A percentile compares a stretch with the other conserved stretches of the same genome.
Evolutionary conservation across 2,797 vertebrate genomes (phyloP).

Genomic region (Pangasius macronema): DNA sequence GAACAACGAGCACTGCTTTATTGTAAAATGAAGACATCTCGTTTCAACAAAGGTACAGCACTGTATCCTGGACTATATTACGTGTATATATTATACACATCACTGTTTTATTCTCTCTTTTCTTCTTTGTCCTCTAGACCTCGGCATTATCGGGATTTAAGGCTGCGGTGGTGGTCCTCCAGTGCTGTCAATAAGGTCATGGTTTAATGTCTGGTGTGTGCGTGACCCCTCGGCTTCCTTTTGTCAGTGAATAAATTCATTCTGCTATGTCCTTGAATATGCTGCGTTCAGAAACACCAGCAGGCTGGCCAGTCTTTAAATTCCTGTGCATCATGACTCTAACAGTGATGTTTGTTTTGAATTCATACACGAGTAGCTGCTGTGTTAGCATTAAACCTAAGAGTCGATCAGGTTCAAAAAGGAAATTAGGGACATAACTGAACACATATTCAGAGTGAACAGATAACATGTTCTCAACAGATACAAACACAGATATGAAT

Average conservation of each 20-base stretch:
- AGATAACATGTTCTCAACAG: too few relatives aligned
- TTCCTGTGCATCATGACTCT: not conserved
- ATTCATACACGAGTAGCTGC: not conserved
- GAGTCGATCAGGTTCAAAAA: not conserved
- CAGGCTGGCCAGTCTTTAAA: not conserved
- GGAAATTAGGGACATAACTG: not conserved
- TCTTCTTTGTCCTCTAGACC: conserved; percentile 19
- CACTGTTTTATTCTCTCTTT: not conserved
- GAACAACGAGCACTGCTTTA: not conserved
- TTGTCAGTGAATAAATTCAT: conserved; percentile 30
- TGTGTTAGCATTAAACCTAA: not conserved
- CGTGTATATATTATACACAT: too few relatives aligned
- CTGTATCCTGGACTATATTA: not conserved
- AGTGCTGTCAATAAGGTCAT: conserved; percentile 42
- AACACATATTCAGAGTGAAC: not conserved
- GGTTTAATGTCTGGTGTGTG: conserved; percentile 21
- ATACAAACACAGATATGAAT: not conserved
- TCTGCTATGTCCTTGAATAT: conserved; percentile 37
- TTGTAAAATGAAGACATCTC: not conserved
- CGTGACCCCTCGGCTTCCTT: conserved; percentile 34
- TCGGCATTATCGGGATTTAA: conserved; percentile 5
- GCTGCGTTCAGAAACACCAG: conserved; percentile 13
- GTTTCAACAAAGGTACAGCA: not conserved
- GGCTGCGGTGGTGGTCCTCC: not conserved
- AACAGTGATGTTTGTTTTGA: not conserved